phyloP scores from a whole-genome alignment of 1,140 invertebrate species.

The Lasioglossum baleicum region DNA sequence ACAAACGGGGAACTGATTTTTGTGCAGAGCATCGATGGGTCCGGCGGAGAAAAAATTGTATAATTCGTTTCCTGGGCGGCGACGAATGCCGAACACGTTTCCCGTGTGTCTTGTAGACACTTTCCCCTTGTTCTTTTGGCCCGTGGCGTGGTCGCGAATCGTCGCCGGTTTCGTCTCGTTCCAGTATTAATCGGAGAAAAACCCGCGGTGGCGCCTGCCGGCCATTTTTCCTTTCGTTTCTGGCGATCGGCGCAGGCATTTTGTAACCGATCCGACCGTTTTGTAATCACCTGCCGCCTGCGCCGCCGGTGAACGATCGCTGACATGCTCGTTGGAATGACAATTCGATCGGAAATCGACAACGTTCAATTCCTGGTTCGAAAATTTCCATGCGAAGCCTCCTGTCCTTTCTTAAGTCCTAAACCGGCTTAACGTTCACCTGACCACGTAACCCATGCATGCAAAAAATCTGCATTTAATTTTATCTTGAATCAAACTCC shows the following conservation, averaged over 20 bases:
- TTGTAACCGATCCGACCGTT: slow-evolving; percentile 47
- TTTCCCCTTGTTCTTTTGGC: slow-evolving; percentile 63
- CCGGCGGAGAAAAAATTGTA: slow-evolving; percentile 7
- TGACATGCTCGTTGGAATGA: slow-evolving; percentile 57
- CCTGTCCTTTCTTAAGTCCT: background rate
- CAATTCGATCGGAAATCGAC: slow-evolving; percentile 63
- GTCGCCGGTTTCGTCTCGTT: slow-evolving; percentile 18
- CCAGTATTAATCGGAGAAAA: slow-evolving; percentile 48
- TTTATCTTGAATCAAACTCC: too few relatives aligned
- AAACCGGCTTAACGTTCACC: too few relatives aligned
- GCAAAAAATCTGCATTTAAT: too few relatives aligned
- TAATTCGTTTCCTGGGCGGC: slow-evolving; percentile 48
- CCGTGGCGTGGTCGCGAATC: slow-evolving; percentile 46
- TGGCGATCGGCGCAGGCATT: slow-evolving; percentile 43
- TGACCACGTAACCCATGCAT: too few relatives aligned
- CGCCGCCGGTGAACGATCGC: slow-evolving; percentile 10
- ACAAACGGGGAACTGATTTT: background rate
- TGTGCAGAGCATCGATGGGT: slow-evolving; percentile 8
- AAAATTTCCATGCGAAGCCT: slow-evolving; percentile 8
- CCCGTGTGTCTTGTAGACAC: slow-evolving; percentile 45
- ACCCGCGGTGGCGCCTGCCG: slow-evolving; percentile 30
- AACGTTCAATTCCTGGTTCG: slow-evolving; percentile 21
- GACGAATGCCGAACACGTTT: slow-evolving; percentile 62
- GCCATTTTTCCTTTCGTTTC: slow-evolving; percentile 52
- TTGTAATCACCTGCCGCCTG: slow-evolving; percentile 40